Evolutionary conservation across 2,113 vertebrate species (phyloP), one percentile per base, ranked within the genome.

Genomic region (Numenius arquata): DNA sequence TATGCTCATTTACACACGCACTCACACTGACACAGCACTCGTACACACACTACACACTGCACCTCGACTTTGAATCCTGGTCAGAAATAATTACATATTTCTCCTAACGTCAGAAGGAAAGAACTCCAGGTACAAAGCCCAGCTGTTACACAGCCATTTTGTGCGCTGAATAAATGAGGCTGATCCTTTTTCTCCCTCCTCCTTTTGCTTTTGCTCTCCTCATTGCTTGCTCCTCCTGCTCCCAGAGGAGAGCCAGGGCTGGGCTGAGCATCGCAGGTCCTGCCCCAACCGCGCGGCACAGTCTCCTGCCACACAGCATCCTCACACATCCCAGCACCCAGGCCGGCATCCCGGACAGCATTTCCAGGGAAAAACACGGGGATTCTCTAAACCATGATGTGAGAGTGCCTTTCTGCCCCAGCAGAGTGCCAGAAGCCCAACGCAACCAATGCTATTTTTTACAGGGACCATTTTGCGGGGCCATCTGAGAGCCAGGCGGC

Each of bases 71-170:
- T 32, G 36, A 90, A 47, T 81, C 84, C 85, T 32, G 45, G 70
- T 68, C 81, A 93, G 84, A 92, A 96, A 87, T 89, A 91, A 95
- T 90, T 72, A 62, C 53, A 43, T 72, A 87, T 81, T 93, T 95
- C 84, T 93, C 77, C 86, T 76, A 73, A 88, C 23, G 58, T 70
- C 58, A 85, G 56, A 91, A 70, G 73, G 71, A 70, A 95, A 89
- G 83, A 87, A 89, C 48, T 89, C 62, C 66, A 87, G 62, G 84
- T 61, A 94, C 59, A 74, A 84, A 93, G 71, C 15, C 2, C 53
- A 89, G 84, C 70, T 91, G 48, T 84, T 85, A 66, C 5, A 89
- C 80, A 96, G 87, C 66, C 92, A 80, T 95, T 88, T 92, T 89
- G 70, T 90, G 72, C 19, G 56, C 43, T 36, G 66, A 85, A 81